Conservation (phyloP, 1,140 invertebrate genomes). For the Belonocnema kinseyi region DNA sequence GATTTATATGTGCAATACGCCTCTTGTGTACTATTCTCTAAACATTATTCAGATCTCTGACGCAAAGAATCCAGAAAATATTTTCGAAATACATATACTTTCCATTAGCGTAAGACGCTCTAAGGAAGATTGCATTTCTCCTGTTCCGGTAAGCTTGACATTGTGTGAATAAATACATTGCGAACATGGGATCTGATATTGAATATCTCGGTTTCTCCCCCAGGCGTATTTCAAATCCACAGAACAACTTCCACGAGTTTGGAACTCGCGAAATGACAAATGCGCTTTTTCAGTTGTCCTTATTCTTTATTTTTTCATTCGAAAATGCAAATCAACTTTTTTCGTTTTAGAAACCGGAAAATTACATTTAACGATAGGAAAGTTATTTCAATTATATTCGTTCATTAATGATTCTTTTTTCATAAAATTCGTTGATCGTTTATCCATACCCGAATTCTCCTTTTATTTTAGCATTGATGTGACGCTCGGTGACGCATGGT, state of each 20-base stretch:
- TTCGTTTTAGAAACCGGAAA: too few species aligned
- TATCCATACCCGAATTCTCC: background rate
- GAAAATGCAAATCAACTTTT: background rate
- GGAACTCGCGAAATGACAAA: conserved; percentile 27
- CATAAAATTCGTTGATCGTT: background rate
- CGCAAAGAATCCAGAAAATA: background rate
- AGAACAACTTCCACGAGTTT: conserved; percentile 44
- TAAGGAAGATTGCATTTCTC: conserved; percentile 15
- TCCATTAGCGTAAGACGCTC: conserved; percentile 12
- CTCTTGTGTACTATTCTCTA: background rate
- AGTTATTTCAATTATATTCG: background rate
- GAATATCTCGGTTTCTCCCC: conserved; percentile 50
- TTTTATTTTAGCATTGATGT: conserved; percentile 15
- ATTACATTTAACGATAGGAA: background rate
- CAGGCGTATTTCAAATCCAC: conserved; percentile 41
- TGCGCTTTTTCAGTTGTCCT: background rate
- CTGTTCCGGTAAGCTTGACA: conserved; percentile 20
- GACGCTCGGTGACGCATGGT: conserved; percentile 63
- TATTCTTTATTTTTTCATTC: background rate
- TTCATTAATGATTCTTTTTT: background rate
- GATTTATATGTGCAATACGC: background rate
- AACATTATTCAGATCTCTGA: background rate
- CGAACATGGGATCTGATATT: conserved; percentile 54
- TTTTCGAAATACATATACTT: conserved; percentile 17
- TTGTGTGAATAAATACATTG: conserved; percentile 49